These are phyloP conservation scores for Cyanoderma ruficeps DNA, from an alignment of 2,113 vertebrate genomes.

Conservation along the genomic window DNA sequence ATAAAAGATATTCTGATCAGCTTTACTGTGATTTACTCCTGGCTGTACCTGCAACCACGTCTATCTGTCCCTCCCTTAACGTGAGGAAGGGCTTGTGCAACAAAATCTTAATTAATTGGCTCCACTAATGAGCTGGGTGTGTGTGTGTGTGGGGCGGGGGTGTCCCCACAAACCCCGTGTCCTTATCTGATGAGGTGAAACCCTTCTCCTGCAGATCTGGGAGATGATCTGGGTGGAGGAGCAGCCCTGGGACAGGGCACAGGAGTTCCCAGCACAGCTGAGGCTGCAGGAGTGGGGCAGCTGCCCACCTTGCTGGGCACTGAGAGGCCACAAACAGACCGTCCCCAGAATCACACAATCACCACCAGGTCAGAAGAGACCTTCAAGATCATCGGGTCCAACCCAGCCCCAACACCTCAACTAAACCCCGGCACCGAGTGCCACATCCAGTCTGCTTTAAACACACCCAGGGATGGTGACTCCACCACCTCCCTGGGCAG, in stretches of 20 bases:
- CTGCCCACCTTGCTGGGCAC: background rate
- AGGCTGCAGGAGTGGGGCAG: background rate
- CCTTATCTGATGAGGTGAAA: background rate
- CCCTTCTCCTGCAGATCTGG: background rate
- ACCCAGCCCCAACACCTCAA: background rate
- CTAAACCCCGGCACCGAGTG: background rate
- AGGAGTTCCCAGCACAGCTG: rapidly evolving
- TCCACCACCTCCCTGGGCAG: background rate
- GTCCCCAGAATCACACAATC: background rate
- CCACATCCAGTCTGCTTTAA: background rate
- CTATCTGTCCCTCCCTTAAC: background rate
- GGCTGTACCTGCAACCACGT: background rate
- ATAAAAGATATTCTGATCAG: background rate
- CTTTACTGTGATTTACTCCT: background rate
- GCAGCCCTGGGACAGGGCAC: rapidly evolving
- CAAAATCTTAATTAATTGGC: background rate
- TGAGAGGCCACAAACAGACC: background rate
- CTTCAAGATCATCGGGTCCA: background rate
- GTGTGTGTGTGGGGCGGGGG: background rate
- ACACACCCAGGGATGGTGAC: background rate
- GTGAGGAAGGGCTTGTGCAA: background rate
- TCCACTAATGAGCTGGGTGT: background rate
- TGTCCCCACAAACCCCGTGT: background rate
- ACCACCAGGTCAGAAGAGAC: background rate
- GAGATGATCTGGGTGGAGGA: rapidly evolving